A percentile compares a stretch with the other conserved stretches of the same genome.
Conservation (phyloP, 2,797 vertebrate genomes). For the Amblyopsis hoosieri region DNA sequence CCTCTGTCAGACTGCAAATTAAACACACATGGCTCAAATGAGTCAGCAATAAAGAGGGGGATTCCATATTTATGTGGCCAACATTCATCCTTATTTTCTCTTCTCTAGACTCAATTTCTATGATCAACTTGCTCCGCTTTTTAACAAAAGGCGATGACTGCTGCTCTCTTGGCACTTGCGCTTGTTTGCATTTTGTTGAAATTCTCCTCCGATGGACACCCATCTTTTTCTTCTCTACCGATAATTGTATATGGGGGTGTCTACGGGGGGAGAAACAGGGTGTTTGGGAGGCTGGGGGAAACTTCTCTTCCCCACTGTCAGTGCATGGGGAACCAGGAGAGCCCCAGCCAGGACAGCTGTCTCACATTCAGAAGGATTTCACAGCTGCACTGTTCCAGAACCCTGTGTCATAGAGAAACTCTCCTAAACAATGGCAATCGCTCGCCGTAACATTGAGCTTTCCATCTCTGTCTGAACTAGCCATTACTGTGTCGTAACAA, state of each 20-base stretch:
- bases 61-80: slow-evolving; percentile 84
- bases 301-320: slow-evolving; percentile 57
- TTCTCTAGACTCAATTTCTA: slow-evolving; percentile 53
- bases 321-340: slow-evolving; percentile 45
- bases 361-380: slow-evolving; percentile 87
- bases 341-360: slow-evolving; percentile 81
- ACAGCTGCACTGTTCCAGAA: slow-evolving; percentile 87
- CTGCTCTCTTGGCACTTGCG: slow-evolving; percentile 70
- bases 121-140: slow-evolving; percentile 80
- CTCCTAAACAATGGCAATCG: slow-evolving; percentile 89
- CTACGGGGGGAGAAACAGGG: slow-evolving; percentile 10
- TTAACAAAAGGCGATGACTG: slow-evolving; percentile 79
- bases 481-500: slow-evolving; percentile 61
- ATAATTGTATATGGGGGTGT: slow-evolving; percentile 37
- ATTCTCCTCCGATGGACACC: slow-evolving; percentile 70
- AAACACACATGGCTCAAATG: slow-evolving; percentile 85
- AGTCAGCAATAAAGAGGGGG: slow-evolving; percentile 90
- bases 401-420: slow-evolving; percentile 84
- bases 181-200: slow-evolving; percentile 74
- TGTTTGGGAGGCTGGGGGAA: slow-evolving; percentile 13
- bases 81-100: slow-evolving; percentile 48
- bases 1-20: slow-evolving; percentile 80
- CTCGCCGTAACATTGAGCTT: slow-evolving; percentile 41
- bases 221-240: slow-evolving; percentile 29
- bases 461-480: slow-evolving; percentile 46